Evolutionary conservation across 2,888 invertebrate species (phyloP).

Genomic region (Spilarctia lutea): DNA sequence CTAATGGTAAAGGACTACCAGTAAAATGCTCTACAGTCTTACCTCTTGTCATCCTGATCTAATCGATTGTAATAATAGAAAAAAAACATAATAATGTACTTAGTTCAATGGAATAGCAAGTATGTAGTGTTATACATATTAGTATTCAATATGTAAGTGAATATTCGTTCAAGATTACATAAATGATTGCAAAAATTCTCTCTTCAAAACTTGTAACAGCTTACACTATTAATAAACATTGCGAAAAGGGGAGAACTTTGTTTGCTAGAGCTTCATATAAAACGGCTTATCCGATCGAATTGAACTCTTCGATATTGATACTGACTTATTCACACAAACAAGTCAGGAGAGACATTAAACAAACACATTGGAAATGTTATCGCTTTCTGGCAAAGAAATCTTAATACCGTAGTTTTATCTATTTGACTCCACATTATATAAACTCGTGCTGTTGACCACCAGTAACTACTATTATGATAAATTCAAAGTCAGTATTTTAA

Average conservation of each 20-base stretch:
- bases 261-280: slow-evolving; percentile 24
- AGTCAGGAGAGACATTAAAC: slow-evolving; percentile 6
- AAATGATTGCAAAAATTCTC: neutral
- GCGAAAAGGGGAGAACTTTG: slow-evolving; percentile 16
- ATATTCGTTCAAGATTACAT: neutral
- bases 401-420: slow-evolving; percentile 3
- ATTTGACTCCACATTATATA: neutral
- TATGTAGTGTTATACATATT: too few species aligned
- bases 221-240: slow-evolving; percentile 16
- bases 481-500: neutral
- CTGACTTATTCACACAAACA: slow-evolving; percentile 22
- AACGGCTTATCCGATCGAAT: slow-evolving; percentile 31
- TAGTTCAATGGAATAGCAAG: neutral
- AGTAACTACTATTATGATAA: neutral
- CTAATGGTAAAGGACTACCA: neutral
- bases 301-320: slow-evolving; percentile 25
- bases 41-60: too few species aligned
- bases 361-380: slow-evolving; percentile 10
- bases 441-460: neutral
- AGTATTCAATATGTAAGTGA: neutral
- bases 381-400: slow-evolving; percentile 10
- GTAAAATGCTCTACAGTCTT: neutral
- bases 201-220: slow-evolving; percentile 8
- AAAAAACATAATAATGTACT: neutral
- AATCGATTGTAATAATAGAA: too few species aligned